These are phyloP conservation scores for Amaurobius ferox DNA, from an alignment of 2,888 invertebrate genomes.

Conservation along the genomic window DNA sequence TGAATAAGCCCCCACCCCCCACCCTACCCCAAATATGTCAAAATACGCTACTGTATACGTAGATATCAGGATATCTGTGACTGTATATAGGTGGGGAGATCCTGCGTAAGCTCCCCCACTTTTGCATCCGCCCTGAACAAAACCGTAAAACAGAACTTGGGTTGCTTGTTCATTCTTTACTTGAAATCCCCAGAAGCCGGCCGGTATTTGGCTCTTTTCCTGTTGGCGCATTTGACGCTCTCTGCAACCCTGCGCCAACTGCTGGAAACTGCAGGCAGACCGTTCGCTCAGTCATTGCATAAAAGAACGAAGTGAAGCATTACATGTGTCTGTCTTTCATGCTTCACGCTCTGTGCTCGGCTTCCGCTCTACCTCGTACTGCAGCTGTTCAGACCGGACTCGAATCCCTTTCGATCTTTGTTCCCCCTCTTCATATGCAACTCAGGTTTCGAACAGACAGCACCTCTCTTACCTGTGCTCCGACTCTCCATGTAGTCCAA, in stretches of 20 bases:
- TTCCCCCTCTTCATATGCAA: constrained; percentile 22
- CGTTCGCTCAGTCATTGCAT: constrained; percentile 52
- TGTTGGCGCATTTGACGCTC: background rate
- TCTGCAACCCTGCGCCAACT: background rate
- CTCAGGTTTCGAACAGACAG: background rate
- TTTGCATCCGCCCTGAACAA: no score
- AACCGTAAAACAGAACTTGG: no score
- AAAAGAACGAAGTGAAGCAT: constrained; percentile 64
- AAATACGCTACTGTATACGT: no score
- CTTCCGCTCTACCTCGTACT: constrained; percentile 43
- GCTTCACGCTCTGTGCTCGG: constrained; percentile 61
- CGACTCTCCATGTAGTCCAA: constrained; percentile 16
- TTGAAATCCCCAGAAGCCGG: no score
- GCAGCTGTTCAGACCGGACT: constrained; percentile 48
- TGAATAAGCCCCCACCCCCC: no score
- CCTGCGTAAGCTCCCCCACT: no score
- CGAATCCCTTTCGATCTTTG: constrained; percentile 19
- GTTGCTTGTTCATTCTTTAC: no score
- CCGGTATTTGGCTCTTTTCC: background rate
- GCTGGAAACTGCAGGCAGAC: constrained; percentile 24
- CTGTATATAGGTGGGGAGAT: no score
- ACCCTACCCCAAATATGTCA: no score
- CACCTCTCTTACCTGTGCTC: background rate
- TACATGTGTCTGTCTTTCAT: constrained; percentile 58
- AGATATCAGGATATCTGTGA: no score